Evolutionary conservation across 2,113 vertebrate species (phyloP).

Genomic region (Strix uralensis): DNA sequence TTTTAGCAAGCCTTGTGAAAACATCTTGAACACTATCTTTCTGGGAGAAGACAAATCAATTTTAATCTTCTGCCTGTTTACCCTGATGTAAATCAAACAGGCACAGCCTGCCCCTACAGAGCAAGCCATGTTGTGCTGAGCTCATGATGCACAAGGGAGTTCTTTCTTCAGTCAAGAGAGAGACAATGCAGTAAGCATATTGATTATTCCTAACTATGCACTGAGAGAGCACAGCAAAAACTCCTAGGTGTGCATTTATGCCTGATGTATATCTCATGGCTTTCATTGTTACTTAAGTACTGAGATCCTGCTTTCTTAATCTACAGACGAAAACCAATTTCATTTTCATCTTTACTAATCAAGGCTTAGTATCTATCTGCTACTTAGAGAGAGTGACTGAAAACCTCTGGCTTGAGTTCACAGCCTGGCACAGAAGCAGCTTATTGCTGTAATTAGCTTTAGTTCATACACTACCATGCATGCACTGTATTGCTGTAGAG

Average conservation of each 20-base stretch:
- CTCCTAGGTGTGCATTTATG: background rate
- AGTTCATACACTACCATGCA: background rate
- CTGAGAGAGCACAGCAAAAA: background rate
- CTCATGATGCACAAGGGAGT: background rate
- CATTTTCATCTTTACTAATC: slow-evolving; percentile 6
- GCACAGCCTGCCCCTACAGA: background rate
- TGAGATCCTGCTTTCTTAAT: background rate
- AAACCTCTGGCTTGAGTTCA: slow-evolving; percentile 8
- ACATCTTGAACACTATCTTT: background rate
- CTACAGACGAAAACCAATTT: background rate
- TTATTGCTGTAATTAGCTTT: slow-evolving; percentile 26
- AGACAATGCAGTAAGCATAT: background rate
- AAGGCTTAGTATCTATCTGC: background rate
- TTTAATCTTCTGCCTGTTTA: slow-evolving; percentile 46
- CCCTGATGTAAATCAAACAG: slow-evolving; percentile 17
- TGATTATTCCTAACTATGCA: background rate
- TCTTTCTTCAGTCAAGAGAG: slow-evolving; percentile 8
- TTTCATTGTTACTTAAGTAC: background rate
- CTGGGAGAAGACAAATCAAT: slow-evolving; percentile 19
- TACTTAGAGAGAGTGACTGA: background rate
- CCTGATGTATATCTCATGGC: background rate
- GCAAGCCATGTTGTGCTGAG: background rate
- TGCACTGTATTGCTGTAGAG: background rate
- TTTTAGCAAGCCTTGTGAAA: slow-evolving; percentile 7
- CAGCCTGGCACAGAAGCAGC: slow-evolving; percentile 12